phyloP scores from a whole-genome alignment of 2,888 invertebrate genomes.

The Watsonalla binaria region DNA sequence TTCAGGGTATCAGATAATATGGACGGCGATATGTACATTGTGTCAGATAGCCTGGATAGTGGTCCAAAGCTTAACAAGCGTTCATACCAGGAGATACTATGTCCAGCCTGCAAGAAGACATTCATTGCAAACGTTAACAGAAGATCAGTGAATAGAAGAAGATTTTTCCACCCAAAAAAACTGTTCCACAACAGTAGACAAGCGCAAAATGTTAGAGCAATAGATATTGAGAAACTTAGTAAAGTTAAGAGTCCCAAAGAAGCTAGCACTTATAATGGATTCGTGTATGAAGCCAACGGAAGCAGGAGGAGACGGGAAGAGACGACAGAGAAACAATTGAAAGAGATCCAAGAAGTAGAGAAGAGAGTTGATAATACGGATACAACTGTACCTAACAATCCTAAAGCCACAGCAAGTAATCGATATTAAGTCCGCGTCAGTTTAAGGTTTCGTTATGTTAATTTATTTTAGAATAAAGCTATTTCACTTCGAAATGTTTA shows the following conservation, averaged over 20 bases:
- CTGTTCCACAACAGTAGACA: conserved; percentile 29
- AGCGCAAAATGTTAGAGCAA: conserved; percentile 13
- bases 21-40: not conserved
- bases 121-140: conserved; percentile 8
- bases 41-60: not conserved
- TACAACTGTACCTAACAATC: conserved; percentile 8
- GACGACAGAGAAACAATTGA: conserved; percentile 22
- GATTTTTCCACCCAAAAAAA: conserved; percentile 4
- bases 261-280: not conserved
- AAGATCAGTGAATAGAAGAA: conserved; percentile 6
- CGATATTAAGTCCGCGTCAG: not conserved
- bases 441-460: not conserved
- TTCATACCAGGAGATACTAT: conserved; percentile 21
- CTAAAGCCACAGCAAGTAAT: not conserved
- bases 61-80: conserved; percentile 14
- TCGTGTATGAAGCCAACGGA: not conserved
- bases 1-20: not conserved
- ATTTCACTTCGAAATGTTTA: not conserved
- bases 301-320: conserved; percentile 19
- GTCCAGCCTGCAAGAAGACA: conserved; percentile 25
- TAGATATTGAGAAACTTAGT: conserved; percentile 3
- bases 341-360: conserved; percentile 35
- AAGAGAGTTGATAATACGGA: conserved; percentile 29
- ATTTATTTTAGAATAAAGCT: conserved; percentile 6
- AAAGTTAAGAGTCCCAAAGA: conserved; percentile 1